Conservation (phyloP, 2,797 vertebrate species). For the Parauchenoglanis punctatus region DNA sequence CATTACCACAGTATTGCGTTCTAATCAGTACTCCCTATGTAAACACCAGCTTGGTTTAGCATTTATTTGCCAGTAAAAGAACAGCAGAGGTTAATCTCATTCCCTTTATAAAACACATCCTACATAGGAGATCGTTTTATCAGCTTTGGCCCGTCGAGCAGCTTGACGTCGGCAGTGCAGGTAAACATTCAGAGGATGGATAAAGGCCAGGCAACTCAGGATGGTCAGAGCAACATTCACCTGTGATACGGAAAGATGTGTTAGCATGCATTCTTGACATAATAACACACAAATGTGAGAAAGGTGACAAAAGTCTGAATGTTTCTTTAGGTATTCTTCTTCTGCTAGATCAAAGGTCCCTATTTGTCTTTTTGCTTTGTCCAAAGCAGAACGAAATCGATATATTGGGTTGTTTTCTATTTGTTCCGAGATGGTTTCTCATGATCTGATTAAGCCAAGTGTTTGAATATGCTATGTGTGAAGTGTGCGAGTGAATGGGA, state of each 20-base stretch:
- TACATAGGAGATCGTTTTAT: conserved; percentile 29
- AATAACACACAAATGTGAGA: neutral
- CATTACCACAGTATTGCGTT: neutral
- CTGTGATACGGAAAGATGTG: conserved; percentile 63
- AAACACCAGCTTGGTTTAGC: neutral
- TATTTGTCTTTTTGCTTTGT: neutral
- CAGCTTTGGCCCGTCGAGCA: conserved; percentile 47
- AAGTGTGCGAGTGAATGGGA: neutral
- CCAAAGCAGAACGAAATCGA: neutral
- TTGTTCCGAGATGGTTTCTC: neutral
- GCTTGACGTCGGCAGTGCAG: conserved; percentile 70
- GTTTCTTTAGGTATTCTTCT: neutral
- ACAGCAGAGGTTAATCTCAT: neutral
- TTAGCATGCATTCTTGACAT: neutral
- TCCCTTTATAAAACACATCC: neutral
- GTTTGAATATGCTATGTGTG: neutral
- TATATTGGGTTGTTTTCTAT: neutral
- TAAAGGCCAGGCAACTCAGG: conserved; percentile 78
- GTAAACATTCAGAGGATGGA: conserved; percentile 80
- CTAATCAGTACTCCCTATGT: neutral
- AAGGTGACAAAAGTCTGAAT: neutral
- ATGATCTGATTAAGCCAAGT: neutral
- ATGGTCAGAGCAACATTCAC: conserved; percentile 80
- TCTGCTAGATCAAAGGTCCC: neutral
- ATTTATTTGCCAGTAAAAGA: neutral